Evolutionary conservation across 2,888 invertebrate species (phyloP), one percentile per base, ranked within the genome.

Genomic region (Beris morrisii): DNA sequence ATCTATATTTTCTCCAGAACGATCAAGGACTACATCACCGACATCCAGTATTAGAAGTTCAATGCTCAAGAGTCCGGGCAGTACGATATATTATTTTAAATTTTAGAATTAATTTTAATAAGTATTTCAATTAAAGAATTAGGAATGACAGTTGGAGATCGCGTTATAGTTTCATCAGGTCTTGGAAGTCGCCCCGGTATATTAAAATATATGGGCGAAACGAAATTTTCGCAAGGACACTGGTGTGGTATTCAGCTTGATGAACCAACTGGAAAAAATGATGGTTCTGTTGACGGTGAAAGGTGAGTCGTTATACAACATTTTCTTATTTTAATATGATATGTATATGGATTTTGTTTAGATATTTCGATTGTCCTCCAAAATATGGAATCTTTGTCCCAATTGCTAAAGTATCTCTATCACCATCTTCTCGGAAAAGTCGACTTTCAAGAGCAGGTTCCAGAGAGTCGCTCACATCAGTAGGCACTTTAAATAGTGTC

Each of bases 171-270:
- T 30, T 92, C 87, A 64, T 91, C 89, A 74, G 89, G 91, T 72
- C 89, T 90, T 74, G 94, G 94, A 68, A 92, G 93, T 74, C 96
- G 95, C 82, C 88, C 91, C 12, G 97, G 97, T 63, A 87, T 89
- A 46, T 84, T 97, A 63, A 86, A 90, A 72, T 97, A 88, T 78
- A 85, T 95, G 71, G 97, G 97, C 31, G 82, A 85, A 59, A 93
- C 97, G 43, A 92, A 94, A 74, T 97, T 97, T 80, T 95, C 97
- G 1, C 81, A 88, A 44, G 97, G 97, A 44, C 88, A 94, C 73
- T 97, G 97, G 97, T 96, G 93, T 69, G 97, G 97, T 30, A 91
- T 98, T 22, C 96, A 97, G 79, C 84, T 98, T 72, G 96, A 97
- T 77, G 95, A 96, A 71, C 89, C 94, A 1, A 82, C 90, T 68